Evolutionary conservation across 2,113 vertebrate species (phyloP).

Genomic region (Cinclus mexicanus): DNA sequence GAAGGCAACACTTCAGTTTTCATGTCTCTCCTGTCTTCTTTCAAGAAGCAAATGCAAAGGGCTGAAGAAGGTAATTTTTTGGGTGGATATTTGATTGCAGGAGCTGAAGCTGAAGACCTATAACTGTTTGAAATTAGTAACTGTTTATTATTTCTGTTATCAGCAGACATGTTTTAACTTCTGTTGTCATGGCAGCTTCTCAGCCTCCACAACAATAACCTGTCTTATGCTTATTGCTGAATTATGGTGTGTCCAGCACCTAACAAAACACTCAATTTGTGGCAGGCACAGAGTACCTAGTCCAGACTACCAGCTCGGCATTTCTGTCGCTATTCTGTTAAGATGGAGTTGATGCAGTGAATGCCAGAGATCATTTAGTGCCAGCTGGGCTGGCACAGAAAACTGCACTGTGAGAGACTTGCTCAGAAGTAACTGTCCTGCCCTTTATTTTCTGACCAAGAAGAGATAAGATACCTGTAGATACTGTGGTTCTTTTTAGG

Average conservation of each 20-base stretch:
- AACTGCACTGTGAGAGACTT: not conserved
- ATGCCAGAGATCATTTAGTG: not conserved
- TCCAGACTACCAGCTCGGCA: fast-evolving
- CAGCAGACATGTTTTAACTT: not conserved
- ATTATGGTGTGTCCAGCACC: not conserved
- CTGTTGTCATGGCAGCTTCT: not conserved
- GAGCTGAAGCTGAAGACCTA: not conserved
- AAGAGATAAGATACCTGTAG: not conserved
- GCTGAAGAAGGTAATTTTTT: not conserved
- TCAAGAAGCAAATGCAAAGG: not conserved
- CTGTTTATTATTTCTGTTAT: not conserved
- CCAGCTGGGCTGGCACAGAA: not conserved
- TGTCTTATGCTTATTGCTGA: not conserved
- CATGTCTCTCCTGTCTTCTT: not conserved
- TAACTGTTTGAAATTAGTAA: not conserved
- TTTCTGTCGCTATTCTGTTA: not conserved
- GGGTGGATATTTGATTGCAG: not conserved
- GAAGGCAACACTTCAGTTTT: not conserved
- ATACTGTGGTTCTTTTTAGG: not conserved
- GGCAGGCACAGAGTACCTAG: not conserved
- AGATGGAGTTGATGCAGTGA: not conserved
- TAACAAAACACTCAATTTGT: not conserved
- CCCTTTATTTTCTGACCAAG: not conserved
- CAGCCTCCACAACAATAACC: not conserved
- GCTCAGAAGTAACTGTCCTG: not conserved